Evolutionary conservation across 2,888 invertebrate genomes (phyloP).

Genomic region (Sphaerophoria rueppellii): DNA sequence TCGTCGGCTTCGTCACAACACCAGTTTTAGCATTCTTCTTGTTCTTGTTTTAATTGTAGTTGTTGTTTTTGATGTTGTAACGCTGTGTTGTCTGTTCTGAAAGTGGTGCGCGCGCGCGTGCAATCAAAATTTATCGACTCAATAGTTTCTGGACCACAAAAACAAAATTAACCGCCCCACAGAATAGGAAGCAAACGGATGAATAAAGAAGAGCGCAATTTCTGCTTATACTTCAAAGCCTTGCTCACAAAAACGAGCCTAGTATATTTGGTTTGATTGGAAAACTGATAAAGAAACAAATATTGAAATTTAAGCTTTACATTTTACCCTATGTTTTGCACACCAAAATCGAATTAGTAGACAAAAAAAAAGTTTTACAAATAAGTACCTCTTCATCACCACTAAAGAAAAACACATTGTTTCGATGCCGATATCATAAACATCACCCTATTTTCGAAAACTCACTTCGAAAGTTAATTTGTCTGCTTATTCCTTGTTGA

Average conservation of each 20-base stretch:
- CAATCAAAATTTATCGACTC: conserved; percentile 70
- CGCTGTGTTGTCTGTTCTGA: conserved; percentile 47
- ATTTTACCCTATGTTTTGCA: too few species aligned
- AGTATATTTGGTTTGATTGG: background rate
- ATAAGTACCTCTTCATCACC: too few species aligned
- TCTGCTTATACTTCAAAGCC: conserved; percentile 2
- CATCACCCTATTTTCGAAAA: too few species aligned
- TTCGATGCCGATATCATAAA: too few species aligned
- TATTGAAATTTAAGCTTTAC: too few species aligned
- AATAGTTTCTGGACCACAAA: conserved; percentile 53
- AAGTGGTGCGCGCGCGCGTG: conserved; percentile 64
- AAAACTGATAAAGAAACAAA: background rate
- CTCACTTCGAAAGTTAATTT: too few species aligned
- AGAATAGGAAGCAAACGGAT: conserved; percentile 1
- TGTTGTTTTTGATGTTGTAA: background rate
- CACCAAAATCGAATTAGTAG: too few species aligned
- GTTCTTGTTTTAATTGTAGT: conserved; percentile 15
- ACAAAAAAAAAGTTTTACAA: too few species aligned
- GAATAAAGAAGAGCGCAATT: background rate
- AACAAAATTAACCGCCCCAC: conserved; percentile 44
- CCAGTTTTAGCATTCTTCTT: background rate
- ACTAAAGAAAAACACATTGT: too few species aligned
- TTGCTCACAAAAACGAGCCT: background rate
- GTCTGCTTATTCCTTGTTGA: background rate
- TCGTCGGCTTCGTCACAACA: conserved; percentile 16